Base-by-base conservation (phyloP, 2,113 vertebrate genomes). In the Cettia cetti region DNA sequence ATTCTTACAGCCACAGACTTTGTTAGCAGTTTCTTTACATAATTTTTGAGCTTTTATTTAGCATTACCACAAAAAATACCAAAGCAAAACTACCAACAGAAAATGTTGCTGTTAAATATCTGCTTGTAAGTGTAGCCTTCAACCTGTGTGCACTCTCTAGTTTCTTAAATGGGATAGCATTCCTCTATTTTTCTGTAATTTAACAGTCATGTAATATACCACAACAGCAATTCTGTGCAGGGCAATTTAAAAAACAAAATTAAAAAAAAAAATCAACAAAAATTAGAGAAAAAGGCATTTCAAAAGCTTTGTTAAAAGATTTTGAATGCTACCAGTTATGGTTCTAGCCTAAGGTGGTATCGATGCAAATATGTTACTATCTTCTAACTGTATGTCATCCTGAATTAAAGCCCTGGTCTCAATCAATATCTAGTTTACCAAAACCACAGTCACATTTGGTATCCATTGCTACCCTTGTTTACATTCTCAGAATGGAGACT, bases 381-480 rank as follows among this genome's bases (percentile, higher is more conserved):
- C n/a, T 45, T 86, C 37, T 86, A 53, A 56, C 27, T 71, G 4
- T 47, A 92, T 86, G 44, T 75, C 35, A 84, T 50, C 16, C 26
- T 57, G 22, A 8, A 23, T 66, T 82, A 77, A 85, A 91, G 17
- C 20, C 60, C 92, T 93, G 78, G 35, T 92, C 68, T 82, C 47
- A 93, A 89, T 91, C 63, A 82, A 50, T 59, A 90, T 52, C 57
- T 77, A 74, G 54, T 72, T 92, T 80, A 91, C 21, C 35, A 66
- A 96, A 95, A 95, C 82, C 94, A 77, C 91, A 90, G 66, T 77
- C 42, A 77, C 90, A 90, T 95, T 97, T 96, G 91, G 82, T 90
- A 95, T 93, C 72, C 63, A 93, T 94, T 88, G 87, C 80, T 95
- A 59, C 6, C 39, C 91, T 80, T 94, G 84, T 93, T 95, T 91